phyloP scores from a whole-genome alignment of 1,140 invertebrate species.

The Drosophila neocordata region DNA sequence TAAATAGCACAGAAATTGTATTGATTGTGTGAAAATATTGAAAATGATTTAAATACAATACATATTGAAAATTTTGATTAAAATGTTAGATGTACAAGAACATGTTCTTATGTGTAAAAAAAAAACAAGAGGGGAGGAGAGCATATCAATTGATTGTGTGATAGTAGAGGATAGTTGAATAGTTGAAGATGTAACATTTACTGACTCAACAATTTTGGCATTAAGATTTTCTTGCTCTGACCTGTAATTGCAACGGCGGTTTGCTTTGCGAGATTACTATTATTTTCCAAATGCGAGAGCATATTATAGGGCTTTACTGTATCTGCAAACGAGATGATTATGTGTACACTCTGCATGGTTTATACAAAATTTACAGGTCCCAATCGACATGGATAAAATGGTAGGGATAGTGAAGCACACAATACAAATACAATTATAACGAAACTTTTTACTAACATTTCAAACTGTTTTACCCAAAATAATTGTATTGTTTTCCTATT shows the following conservation, averaged over 20 bases:
- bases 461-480: too few relatives aligned
- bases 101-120: slow-evolving; percentile 9
- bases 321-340: slow-evolving; percentile 81
- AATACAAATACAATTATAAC: background rate
- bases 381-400: background rate
- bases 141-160: slow-evolving; percentile 34
- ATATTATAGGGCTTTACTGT: slow-evolving; percentile 82
- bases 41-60: background rate
- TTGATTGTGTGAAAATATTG: background rate
- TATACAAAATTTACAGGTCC: slow-evolving; percentile 21
- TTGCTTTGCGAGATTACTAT: slow-evolving; percentile 82
- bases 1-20: background rate
- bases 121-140: background rate
- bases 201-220: slow-evolving; percentile 41
- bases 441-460: background rate
- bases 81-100: slow-evolving; percentile 3
- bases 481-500: too few relatives aligned
- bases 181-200: slow-evolving; percentile 47
- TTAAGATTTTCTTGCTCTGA: slow-evolving; percentile 62
- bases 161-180: slow-evolving; percentile 20
- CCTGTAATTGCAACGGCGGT: slow-evolving; percentile 82
- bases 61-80: background rate
- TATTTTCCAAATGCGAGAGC: slow-evolving; percentile 82
- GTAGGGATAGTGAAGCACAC: background rate
- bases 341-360: slow-evolving; percentile 37